Evolutionary conservation across 1,140 invertebrate species (phyloP).

Genomic region (Drosophila chauvacae): DNA sequence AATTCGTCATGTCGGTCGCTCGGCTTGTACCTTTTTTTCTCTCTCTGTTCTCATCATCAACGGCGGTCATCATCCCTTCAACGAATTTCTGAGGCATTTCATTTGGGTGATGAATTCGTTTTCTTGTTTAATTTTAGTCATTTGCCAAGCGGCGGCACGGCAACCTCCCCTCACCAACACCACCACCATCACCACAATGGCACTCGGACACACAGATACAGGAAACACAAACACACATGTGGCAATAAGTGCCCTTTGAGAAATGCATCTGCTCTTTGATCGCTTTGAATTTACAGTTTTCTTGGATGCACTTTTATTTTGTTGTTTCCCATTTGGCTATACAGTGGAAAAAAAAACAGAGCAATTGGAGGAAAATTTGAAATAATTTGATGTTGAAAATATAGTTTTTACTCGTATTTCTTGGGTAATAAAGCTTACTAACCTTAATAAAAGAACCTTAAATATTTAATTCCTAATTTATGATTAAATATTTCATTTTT

Average conservation of each 20-base stretch:
- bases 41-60: conserved; percentile 22
- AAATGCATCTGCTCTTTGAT: conserved; percentile 49
- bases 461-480: too few species aligned
- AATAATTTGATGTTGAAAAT: too few species aligned
- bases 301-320: conserved; percentile 27
- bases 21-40: conserved; percentile 38
- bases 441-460: too few species aligned
- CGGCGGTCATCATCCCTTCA: conserved; percentile 61
- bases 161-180: conserved; percentile 47
- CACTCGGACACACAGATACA: conserved; percentile 22
- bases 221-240: conserved; percentile 7
- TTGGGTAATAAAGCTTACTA: too few species aligned
- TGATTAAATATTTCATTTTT: too few species aligned
- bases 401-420: too few species aligned
- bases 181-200: conserved; percentile 12
- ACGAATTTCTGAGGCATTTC: conserved; percentile 70
- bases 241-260: conserved; percentile 28
- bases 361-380: not conserved
- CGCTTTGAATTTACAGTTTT: conserved; percentile 37
- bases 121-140: conserved; percentile 79
- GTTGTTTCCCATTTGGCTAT: not conserved
- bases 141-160: conserved; percentile 41
- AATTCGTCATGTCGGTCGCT: conserved; percentile 41
- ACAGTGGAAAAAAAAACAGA: not conserved
- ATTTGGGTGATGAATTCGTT: conserved; percentile 74